Evolutionary conservation across 2,113 vertebrate species (phyloP).

Genomic region (Neofelis nebulosa): DNA sequence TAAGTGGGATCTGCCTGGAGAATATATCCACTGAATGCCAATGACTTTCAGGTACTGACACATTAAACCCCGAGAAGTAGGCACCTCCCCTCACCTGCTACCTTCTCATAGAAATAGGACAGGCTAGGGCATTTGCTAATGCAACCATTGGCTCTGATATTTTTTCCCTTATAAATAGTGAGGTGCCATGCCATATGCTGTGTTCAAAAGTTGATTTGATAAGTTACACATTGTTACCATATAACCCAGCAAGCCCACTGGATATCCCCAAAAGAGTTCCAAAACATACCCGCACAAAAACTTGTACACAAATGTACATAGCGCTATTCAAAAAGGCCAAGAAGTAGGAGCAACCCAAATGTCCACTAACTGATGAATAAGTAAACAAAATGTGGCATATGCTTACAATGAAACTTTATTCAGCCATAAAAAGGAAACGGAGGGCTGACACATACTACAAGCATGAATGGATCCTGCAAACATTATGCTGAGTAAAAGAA

Average conservation of each 20-base stretch:
- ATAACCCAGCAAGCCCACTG: neutral
- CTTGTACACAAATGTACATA: neutral
- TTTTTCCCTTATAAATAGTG: neutral
- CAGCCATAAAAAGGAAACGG: neutral
- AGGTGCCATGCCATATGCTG: neutral
- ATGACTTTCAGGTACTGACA: neutral
- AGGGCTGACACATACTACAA: neutral
- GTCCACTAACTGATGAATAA: neutral
- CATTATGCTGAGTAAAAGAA: neutral
- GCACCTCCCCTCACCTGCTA: neutral
- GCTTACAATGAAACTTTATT: neutral
- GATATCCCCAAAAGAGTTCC: neutral
- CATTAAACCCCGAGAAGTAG: neutral
- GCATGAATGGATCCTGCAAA: neutral
- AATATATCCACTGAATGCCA: neutral
- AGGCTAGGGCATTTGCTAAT: neutral
- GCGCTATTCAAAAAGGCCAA: neutral
- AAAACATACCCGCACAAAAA: neutral
- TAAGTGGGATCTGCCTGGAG: neutral
- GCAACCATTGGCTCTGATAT: neutral
- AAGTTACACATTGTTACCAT: neutral
- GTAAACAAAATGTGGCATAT: neutral
- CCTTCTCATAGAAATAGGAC: neutral
- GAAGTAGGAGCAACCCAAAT: neutral
- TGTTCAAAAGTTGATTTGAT: constrained; percentile 6